A percentile compares a stretch with the other conserved stretches of the same genome.
Conservation (phyloP, 2,113 vertebrate genomes). For the Suricata suricatta region DNA sequence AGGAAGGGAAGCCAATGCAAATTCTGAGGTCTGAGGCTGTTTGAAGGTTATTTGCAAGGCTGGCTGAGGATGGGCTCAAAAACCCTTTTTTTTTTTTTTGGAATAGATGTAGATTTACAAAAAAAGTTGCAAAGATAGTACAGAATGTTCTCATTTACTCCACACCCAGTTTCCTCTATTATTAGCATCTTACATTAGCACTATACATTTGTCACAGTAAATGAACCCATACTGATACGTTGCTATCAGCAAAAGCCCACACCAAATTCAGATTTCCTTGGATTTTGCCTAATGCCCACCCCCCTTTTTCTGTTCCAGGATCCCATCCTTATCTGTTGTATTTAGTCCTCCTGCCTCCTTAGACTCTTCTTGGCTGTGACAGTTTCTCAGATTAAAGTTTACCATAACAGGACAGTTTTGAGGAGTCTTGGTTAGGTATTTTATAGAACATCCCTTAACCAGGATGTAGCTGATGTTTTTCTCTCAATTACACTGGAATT, state of each 20-base stretch:
- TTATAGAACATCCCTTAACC: not conserved
- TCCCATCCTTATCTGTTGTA: accelerated
- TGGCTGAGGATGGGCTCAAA: not conserved
- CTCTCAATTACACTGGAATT: not conserved
- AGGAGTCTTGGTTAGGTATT: not conserved
- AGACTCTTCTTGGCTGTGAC: not conserved
- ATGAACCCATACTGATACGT: not conserved
- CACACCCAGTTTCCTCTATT: not conserved
- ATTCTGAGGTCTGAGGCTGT: not conserved
- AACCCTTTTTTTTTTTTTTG: not conserved
- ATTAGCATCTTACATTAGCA: too few relatives aligned
- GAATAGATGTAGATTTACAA: not conserved
- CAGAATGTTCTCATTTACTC: not conserved
- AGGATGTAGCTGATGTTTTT: not conserved
- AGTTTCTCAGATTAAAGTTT: not conserved
- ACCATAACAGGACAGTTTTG: not conserved
- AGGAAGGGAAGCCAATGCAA: not conserved
- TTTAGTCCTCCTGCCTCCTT: not conserved
- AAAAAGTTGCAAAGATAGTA: not conserved
- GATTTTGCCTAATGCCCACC: not conserved
- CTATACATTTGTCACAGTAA: not conserved
- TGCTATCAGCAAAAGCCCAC: not conserved
- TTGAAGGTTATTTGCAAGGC: not conserved
- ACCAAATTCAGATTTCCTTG: not conserved
- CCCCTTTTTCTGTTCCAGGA: not conserved